Percentiles rank a stretch among this genome's conserved stretches.
phyloP scores from a whole-genome alignment of 2,113 vertebrate species.

The Tupaia tana region DNA sequence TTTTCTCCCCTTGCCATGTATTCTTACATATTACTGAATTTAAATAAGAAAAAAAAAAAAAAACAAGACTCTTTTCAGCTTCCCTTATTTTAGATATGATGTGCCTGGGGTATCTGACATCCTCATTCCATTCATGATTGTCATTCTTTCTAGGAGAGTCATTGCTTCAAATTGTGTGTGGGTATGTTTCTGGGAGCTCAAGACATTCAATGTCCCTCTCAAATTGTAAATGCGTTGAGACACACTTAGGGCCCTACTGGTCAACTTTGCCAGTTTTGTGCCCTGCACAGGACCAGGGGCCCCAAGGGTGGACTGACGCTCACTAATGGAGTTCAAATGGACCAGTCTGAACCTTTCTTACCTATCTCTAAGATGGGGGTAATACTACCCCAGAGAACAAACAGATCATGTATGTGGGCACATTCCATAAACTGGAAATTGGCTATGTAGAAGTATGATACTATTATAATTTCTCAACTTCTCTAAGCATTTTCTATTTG shows the following conservation, averaged over 20 bases:
- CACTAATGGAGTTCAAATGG: neutral
- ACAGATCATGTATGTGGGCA: neutral
- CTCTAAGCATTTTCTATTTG: neutral
- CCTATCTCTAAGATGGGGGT: neutral
- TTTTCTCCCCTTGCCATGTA: neutral
- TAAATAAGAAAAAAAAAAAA: neutral
- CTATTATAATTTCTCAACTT: conserved; percentile 2
- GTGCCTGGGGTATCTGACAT: conserved; percentile 14
- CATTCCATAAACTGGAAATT: neutral
- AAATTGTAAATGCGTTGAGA: neutral
- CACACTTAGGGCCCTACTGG: neutral
- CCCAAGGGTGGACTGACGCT: neutral
- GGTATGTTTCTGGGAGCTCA: conserved; percentile 31
- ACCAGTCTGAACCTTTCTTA: neutral
- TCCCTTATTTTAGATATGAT: neutral
- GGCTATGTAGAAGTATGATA: neutral
- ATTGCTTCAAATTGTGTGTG: conserved; percentile 37
- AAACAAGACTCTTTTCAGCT: neutral
- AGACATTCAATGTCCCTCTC: neutral
- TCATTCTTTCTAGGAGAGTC: conserved; percentile 72
- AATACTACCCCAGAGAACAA: neutral
- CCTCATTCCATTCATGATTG: conserved; percentile 73
- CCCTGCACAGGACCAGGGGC: neutral
- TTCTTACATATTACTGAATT: conserved; percentile 4
- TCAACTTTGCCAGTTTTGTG: neutral